A percentile compares a stretch with the other conserved stretches of the same genome.
phyloP scores from a whole-genome alignment of 2,888 invertebrate genomes.

The Trichacis sp. region DNA sequence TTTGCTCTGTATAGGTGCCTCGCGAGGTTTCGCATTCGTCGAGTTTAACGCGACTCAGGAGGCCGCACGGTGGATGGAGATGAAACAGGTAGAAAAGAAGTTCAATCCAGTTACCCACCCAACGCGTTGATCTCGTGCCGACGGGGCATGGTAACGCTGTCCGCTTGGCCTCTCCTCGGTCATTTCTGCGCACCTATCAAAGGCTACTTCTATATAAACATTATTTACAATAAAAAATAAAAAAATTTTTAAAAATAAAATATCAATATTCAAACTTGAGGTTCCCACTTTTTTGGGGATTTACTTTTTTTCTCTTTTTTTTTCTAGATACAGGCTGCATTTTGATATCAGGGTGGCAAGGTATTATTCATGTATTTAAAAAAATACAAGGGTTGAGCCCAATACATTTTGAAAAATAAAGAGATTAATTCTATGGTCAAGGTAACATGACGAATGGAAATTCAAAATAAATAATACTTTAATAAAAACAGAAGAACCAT shows the following conservation, averaged over 20 bases:
- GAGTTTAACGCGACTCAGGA: constrained; percentile 91
- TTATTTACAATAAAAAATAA: constrained; percentile 48
- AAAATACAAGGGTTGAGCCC: no score
- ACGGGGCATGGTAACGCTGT: constrained; percentile 67
- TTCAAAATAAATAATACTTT: no score
- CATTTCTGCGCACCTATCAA: constrained; percentile 66
- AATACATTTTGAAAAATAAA: no score
- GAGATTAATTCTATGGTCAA: no score
- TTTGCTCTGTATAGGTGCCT: constrained; percentile 88
- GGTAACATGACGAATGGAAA: no score
- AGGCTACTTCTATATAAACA: constrained; percentile 67
- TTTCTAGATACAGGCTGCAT: no score
- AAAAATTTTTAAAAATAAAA: no score
- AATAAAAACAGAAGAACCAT: no score
- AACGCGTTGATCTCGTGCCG: constrained; percentile 68
- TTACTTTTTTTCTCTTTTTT: neutral
- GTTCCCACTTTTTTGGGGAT: constrained; percentile 38
- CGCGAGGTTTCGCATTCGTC: constrained; percentile 86
- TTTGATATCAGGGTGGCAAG: no score
- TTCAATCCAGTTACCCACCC: constrained; percentile 65
- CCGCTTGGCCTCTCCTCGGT: constrained; percentile 63
- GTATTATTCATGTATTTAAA: no score
- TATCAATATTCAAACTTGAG: no score
- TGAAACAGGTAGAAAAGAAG: constrained; percentile 81
- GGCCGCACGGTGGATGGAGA: constrained; percentile 92